Conservation (phyloP, 2,888 invertebrate species). For the Unio pictorum region DNA sequence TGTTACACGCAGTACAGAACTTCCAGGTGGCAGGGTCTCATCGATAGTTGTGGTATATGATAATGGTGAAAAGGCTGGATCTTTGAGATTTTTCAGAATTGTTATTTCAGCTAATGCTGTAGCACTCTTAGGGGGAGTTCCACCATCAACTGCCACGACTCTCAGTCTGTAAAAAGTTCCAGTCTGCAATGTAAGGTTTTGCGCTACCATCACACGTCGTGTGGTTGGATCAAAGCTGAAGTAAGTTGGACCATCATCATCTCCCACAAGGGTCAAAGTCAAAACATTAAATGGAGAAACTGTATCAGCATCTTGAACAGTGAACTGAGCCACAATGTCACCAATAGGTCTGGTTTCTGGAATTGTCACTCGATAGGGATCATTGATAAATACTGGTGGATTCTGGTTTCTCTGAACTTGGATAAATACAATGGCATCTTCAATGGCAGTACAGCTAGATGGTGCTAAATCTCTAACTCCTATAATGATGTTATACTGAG, state of each 20-base stretch:
- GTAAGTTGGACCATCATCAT: slow-evolving; percentile 47
- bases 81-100: slow-evolving; percentile 45
- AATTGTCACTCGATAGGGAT: slow-evolving; percentile 22
- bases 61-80: slow-evolving; percentile 37
- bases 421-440: slow-evolving; percentile 38
- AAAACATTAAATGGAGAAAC: slow-evolving; percentile 47
- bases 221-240: slow-evolving; percentile 47
- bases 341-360: slow-evolving; percentile 26
- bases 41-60: slow-evolving; percentile 38
- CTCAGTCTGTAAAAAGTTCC: slow-evolving; percentile 52
- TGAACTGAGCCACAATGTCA: slow-evolving; percentile 23
- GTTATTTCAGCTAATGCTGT: slow-evolving; percentile 46
- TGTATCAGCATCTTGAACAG: slow-evolving; percentile 30
- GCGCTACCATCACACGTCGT: slow-evolving; percentile 48
- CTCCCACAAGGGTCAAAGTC: slow-evolving; percentile 42
- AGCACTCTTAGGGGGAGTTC: slow-evolving; percentile 49
- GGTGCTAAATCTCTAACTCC: slow-evolving; percentile 48
- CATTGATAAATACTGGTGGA: slow-evolving; percentile 30
- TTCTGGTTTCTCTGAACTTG: slow-evolving; percentile 39
- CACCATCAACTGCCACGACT: slow-evolving; percentile 61
- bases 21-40: slow-evolving; percentile 42
- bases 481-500: slow-evolving; percentile 18
- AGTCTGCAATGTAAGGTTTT: slow-evolving; percentile 47
- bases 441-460: slow-evolving; percentile 25
- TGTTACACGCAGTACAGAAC: slow-evolving; percentile 30